These are phyloP conservation scores for Sesamia inferens DNA, from an alignment of 2,888 invertebrate genomes.

Conservation along the genomic window DNA sequence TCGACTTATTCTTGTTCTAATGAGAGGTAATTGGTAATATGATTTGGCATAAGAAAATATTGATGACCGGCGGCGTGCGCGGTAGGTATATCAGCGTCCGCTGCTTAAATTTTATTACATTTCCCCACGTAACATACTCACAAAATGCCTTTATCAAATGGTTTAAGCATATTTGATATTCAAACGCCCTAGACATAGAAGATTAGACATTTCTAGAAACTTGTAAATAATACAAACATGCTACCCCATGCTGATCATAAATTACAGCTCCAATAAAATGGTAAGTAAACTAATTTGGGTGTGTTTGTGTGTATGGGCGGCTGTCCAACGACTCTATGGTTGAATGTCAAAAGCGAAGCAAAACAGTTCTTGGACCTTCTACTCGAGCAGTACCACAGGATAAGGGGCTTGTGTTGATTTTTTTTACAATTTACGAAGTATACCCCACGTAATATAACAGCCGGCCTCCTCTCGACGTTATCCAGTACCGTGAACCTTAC, in stretches of 20 bases:
- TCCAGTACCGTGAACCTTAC: conserved; percentile 75
- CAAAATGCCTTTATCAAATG: conserved; percentile 3
- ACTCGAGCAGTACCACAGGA: conserved; percentile 82
- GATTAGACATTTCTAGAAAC: conserved; percentile 1
- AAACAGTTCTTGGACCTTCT: conserved; percentile 78
- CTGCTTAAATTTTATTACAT: conserved; percentile 13
- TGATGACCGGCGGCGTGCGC: conserved; percentile 35
- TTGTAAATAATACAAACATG: conserved; percentile 6
- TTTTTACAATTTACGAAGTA: conserved; percentile 78
- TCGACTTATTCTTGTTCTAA: conserved; percentile 37
- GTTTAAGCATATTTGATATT: conserved; percentile 16
- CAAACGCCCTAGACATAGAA: conserved; percentile 6
- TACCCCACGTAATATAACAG: conserved; percentile 79
- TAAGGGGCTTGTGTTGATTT: conserved; percentile 70
- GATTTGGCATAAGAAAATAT: conserved; percentile 39
- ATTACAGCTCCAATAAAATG: conserved; percentile 10
- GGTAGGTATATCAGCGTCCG: neutral
- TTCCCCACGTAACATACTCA: conserved; percentile 8
- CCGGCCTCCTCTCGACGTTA: conserved; percentile 75
- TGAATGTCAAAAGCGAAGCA: conserved; percentile 76
- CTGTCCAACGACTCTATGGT: conserved; percentile 74
- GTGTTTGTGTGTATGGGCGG: conserved; percentile 78
- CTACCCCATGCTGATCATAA: neutral
- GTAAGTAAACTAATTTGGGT: conserved; percentile 71
- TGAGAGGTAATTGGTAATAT: conserved; percentile 47